Evolutionary conservation across 2,113 vertebrate genomes (phyloP), one percentile per base, ranked within the genome.

Genomic region (Deroptyus accipitrinus): DNA sequence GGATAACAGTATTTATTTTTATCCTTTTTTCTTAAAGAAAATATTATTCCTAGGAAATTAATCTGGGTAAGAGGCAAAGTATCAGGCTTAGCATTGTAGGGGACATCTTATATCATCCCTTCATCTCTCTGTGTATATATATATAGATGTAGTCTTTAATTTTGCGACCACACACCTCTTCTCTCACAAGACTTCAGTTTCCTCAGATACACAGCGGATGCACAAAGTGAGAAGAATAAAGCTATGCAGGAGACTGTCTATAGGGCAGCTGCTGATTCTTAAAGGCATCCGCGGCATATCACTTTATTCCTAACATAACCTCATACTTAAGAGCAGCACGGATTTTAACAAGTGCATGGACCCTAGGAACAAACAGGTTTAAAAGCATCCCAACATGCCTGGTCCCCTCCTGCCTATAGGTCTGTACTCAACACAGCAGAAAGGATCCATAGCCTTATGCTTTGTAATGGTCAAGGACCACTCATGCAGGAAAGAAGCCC

Each of bases 31-130:
- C 82, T 88, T 80, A 95, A 95, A 95, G 87, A 95, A 94, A 95
- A 96, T 95, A 96, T 96, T 96, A 85, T 97, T 95, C 63, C 85
- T 91, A 91, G 94, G 95, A 97, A 95, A 95, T 97, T 87, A 94
- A 96, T 87, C 83, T 69, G 91, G 70, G 91, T 94, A 92, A 95
- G 89, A 97, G 48, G 83, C 44, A 76, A 93, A 93, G 80, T 91
- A 94, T 91, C 86, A 79, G 37, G 57, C 96, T 97, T 86, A 94
- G 73, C 88, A 64, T 37, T 79, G 90, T 44, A 90, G 73, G 86
- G 48, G 80, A 86, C 70, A 92, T 88, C 62, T 92, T 78, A 93
- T 95, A 80, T 75, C 61, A 90, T 84, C 33, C 83, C 95, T 92
- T 96, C 88, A 93, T 93, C 82, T 88, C 15, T 54, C 6, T 48